Conservation (phyloP, 2,113 vertebrate genomes). For the Saguinus imperator region DNA sequence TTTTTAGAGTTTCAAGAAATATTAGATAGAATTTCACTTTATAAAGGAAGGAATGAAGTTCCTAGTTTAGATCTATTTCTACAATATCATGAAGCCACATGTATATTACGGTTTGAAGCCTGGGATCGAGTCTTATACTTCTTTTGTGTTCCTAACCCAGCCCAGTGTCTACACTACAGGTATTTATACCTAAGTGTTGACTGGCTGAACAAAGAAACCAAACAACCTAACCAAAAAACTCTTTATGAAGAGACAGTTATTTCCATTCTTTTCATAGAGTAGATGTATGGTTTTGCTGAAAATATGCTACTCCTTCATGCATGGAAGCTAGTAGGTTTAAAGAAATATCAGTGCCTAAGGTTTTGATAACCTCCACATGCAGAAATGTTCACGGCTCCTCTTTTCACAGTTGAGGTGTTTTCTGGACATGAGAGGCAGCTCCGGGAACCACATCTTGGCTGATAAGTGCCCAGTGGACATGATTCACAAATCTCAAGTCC, state of each 20-base stretch:
- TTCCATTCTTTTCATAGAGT: conserved; percentile 21
- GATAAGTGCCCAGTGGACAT: conserved; percentile 93
- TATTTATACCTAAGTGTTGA: not conserved
- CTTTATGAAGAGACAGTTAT: not conserved
- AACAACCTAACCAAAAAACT: no score
- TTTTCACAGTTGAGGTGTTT: conserved; percentile 93
- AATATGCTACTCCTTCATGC: not conserved
- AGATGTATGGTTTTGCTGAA: not conserved
- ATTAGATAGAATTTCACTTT: not conserved
- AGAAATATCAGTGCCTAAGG: not conserved
- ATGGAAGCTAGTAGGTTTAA: not conserved
- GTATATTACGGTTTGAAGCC: not conserved
- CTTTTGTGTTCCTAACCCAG: not conserved
- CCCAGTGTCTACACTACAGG: not conserved
- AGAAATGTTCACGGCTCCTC: conserved; percentile 90
- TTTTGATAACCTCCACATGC: conserved; percentile 94
- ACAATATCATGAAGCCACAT: not conserved
- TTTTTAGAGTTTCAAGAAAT: not conserved
- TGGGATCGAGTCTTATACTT: not conserved
- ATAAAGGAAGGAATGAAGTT: not conserved
- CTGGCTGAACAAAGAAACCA: not conserved
- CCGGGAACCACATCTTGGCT: conserved; percentile 89
- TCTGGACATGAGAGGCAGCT: conserved; percentile 90
- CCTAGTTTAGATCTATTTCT: not conserved
- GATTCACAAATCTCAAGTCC: conserved; percentile 98